phyloP scores from a whole-genome alignment of 2,113 vertebrate genomes.

The Dasypus novemcinctus region DNA sequence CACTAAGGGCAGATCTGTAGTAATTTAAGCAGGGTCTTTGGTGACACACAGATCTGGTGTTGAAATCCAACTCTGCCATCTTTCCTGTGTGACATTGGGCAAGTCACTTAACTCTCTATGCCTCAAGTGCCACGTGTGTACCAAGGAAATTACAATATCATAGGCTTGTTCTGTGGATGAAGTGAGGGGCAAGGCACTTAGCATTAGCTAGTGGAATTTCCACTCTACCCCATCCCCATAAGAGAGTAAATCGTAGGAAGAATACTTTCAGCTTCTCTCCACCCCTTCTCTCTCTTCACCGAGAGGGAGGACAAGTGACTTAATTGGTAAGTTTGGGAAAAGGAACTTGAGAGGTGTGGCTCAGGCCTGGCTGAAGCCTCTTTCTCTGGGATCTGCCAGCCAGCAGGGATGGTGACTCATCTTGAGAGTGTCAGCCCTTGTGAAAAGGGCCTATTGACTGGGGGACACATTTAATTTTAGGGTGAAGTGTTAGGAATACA shows the following conservation, averaged over 20 bases:
- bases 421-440: background rate
- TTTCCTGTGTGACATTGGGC: background rate
- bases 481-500: background rate
- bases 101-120: background rate
- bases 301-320: background rate
- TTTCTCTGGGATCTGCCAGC: background rate
- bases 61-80: background rate
- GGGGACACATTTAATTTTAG: background rate
- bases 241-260: background rate
- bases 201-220: background rate
- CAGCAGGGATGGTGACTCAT: background rate
- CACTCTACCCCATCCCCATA: background rate
- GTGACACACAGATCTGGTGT: background rate
- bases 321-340: background rate
- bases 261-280: background rate
- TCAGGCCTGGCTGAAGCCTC: background rate
- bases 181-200: background rate
- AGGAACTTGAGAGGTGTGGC: background rate
- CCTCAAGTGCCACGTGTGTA: background rate
- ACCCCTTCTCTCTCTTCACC: background rate
- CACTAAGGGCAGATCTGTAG: background rate
- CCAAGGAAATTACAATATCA: background rate
- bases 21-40: background rate
- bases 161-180: background rate
- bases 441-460: background rate